Base-by-base conservation (phyloP, 2,113 vertebrate genomes). In the Myotis davidii region DNA sequence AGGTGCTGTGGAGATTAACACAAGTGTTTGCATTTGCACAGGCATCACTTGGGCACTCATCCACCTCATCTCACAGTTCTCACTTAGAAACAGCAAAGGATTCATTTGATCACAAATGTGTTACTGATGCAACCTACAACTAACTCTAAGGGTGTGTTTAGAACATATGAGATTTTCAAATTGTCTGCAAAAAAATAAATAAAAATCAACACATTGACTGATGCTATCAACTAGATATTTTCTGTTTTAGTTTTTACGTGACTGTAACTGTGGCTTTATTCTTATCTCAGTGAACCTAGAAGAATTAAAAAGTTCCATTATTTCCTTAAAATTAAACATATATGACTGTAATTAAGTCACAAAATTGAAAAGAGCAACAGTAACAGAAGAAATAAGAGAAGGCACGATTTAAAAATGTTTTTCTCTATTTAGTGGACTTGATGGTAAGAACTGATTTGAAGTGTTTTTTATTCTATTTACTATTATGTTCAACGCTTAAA, bases 31-130 rank as follows among this genome's bases (percentile, higher is more conserved):
- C 98, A 25, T 98, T 99, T 94, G 52, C 96, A 97, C 98, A 99
- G 85, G 98, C 98, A 85, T 97, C 98, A 96, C 99, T 99, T 29
- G 98, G 98, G 95, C 98, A 99, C 97, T 99, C 98, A 92, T 99
- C 97, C 90, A 99, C 98, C 96, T 99, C 98, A 97, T 98, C 96
- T 99, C 99, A 93, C 98, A 99, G 86, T 98, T 98, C 97, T 98
- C 97, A 97, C 98, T 99, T 99, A 95, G 72, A 93, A 98, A 98
- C 32, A 97, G 90, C 21, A 34, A 89, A 98, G 70, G 4, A 88
- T 88, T 97, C 50, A 97, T 70, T 97, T 98, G 42, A 96, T 96
- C 94, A 94, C 88, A 90, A 96, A 88, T 6, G 42, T 25, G 16
- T 18, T 48, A 69, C 25, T 78, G 20, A 77, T 48, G 42, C 18